Evolutionary conservation across 2,888 invertebrate genomes (phyloP), one percentile per base, ranked within the genome.

Genomic region (Coenonympha arcania): DNA sequence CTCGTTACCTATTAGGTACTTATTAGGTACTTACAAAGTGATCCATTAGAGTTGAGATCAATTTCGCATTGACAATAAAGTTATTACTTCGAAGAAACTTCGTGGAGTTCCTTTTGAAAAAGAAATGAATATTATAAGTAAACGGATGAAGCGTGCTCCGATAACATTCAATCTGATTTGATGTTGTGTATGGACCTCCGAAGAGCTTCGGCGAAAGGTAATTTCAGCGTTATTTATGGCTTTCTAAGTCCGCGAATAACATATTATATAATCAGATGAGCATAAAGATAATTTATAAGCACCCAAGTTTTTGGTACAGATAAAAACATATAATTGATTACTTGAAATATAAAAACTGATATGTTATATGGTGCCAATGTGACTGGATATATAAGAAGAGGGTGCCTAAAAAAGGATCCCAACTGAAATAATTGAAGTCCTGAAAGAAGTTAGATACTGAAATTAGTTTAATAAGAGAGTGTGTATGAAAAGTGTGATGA

Each of bases 191-290:
- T 24, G 30, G 40, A 48, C 42, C 42, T 20, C 13, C 19, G 11
- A 28, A 42, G 13, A 13, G 42, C 42, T 42, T 19, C 42, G 30
- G 16, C 16, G 34, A 50, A 43, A 43, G 44, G 51, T 50, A 51
- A 44, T 51, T 50, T 39, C 33, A 33, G 19, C 6, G 8, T 48
- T 46, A 55, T 50, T 44, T 52, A 52, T 55, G 18, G 47, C 41
- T 41, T 37, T 36, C 26, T 40, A 30, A 30, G 47, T 36, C 48
- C 48, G 26, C 47, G 46, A 50, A 44, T 52, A 55, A n/a, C n/a
- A n/a, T n/a, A n/a, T n/a, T 42, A 57, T 57, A 47, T 50, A 48
- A 55, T 55, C 52, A 52, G 48, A 49, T 42, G 30, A 30, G 19
- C 31, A 13, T 31, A 30, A 20, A 42, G 42, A 42, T 42, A 42